Evolutionary conservation across 1,140 invertebrate genomes (phyloP), one percentile per base, ranked within the genome.

Genomic region (Panagrolaimus sp.): DNA sequence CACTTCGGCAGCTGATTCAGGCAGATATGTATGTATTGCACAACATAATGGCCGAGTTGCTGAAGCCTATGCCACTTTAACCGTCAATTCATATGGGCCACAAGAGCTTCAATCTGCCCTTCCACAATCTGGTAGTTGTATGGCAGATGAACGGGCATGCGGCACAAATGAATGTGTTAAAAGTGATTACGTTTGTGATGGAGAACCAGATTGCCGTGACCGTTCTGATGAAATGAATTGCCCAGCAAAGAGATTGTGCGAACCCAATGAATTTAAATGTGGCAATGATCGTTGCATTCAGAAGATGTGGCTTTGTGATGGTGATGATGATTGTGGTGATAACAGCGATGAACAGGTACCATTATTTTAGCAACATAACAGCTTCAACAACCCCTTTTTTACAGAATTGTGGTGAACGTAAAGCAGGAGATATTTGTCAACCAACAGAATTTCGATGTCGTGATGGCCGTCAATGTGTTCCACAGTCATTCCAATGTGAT

Each of bases 401-500:
- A n/a, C n/a, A 71, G 9, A 78, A 76, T 62, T 84, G 81, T 67
- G 68, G 71, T 68, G 63, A 69, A n/a, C 74, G 76, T 27, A 66
- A 74, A 63, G 77, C 83, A 80, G 89, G 88, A 8, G 88, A 89
- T 0, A 84, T 86, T 0, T 98, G 94, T 79, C 85, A 86, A 16
- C 87, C 88, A 53, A 88, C 89, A 71, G 92, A 98, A 83, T 97
- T 90, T 83, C 86, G 89, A 68, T 98, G 95, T 82, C 66, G 74
- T 20, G 87, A 87, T 63, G 87, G 87, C 7, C 85, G 88, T 69
- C 93, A 97, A 83, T 98, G 95, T 78, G 90, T 98, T 72, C 93
- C 93, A 0, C 90, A 90, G 81, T 89, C 88, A 71, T 97, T 91
- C 85, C 92, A 96, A 74, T 98, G 95, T 84, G 96, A 98, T 83